phyloP scores from a whole-genome alignment of 1,140 invertebrate genomes.

The Drosophila punjabiensis region DNA sequence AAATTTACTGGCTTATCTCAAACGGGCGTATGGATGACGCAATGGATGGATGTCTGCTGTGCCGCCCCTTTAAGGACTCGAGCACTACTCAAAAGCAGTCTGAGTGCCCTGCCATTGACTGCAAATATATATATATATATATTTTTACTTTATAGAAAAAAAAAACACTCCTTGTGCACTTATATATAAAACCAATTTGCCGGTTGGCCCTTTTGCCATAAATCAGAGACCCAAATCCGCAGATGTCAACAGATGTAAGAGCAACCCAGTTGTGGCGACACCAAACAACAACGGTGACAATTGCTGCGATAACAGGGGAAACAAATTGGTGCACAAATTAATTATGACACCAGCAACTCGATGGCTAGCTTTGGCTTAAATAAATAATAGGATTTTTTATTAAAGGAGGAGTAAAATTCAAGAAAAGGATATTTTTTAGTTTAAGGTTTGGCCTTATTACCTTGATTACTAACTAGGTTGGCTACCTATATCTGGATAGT shows the following conservation, averaged over 20 bases:
- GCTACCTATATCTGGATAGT: not conserved
- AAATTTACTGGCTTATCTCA: conserved; percentile 44
- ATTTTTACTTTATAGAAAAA: conserved; percentile 12
- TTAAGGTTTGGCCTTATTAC: not conserved
- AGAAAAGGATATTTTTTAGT: not conserved
- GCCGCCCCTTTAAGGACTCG: conserved; percentile 47
- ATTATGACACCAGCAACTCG: conserved; percentile 62
- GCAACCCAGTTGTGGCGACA: conserved; percentile 8
- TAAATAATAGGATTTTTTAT: too few relatives aligned
- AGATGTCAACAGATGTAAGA: conserved; percentile 29
- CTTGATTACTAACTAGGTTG: not conserved
- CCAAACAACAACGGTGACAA: conserved; percentile 25
- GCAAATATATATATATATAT: conserved; percentile 23
- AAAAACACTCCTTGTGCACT: not conserved
- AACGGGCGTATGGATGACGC: not conserved
- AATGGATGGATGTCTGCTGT: conserved; percentile 41
- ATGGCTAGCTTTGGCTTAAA: conserved; percentile 8
- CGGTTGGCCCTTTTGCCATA: conserved; percentile 40
- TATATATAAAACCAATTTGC: conserved; percentile 2
- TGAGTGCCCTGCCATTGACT: conserved; percentile 60
- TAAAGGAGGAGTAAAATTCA: too few relatives aligned
- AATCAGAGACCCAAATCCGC: conserved; percentile 43
- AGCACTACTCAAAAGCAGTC: conserved; percentile 71
- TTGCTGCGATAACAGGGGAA: conserved; percentile 26
- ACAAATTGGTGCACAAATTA: conserved; percentile 70